phyloP scores from a whole-genome alignment of 2,888 invertebrate genomes.

The Melinaea menophilus region DNA sequence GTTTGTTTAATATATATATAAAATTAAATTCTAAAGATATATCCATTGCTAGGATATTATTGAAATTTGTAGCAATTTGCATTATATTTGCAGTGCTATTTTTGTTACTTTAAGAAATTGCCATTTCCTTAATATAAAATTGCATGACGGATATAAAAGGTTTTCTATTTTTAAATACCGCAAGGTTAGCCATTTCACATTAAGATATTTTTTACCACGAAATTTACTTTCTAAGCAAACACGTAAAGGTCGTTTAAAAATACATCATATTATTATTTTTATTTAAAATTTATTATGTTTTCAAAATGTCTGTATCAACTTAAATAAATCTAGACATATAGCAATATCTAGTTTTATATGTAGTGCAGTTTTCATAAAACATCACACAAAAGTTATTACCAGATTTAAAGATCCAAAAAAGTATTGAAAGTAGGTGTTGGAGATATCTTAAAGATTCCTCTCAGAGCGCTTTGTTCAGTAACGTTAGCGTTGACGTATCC shows the following conservation, averaged over 20 bases:
- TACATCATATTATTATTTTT: no score
- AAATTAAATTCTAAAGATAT: no score
- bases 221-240: constrained; percentile 2
- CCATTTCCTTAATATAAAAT: background rate
- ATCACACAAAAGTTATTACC: background rate
- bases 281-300: no score
- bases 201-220: background rate
- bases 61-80: no score
- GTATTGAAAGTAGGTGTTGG: constrained; percentile 2
- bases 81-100: no score
- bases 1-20: no score
- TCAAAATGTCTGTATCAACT: no score
- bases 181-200: background rate
- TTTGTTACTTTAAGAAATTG: background rate
- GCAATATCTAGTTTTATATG: background rate
- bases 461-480: constrained; percentile 7
- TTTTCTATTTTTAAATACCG: background rate
- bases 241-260: background rate
- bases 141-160: background rate
- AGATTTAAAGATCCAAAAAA: background rate
- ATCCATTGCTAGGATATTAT: no score
- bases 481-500: constrained; percentile 27
- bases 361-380: background rate
- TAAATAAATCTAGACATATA: no score
- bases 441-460: constrained; percentile 5